These are phyloP conservation scores for Henicopernis longicauda DNA, from an alignment of 2,113 vertebrate genomes.

Conservation along the genomic window DNA sequence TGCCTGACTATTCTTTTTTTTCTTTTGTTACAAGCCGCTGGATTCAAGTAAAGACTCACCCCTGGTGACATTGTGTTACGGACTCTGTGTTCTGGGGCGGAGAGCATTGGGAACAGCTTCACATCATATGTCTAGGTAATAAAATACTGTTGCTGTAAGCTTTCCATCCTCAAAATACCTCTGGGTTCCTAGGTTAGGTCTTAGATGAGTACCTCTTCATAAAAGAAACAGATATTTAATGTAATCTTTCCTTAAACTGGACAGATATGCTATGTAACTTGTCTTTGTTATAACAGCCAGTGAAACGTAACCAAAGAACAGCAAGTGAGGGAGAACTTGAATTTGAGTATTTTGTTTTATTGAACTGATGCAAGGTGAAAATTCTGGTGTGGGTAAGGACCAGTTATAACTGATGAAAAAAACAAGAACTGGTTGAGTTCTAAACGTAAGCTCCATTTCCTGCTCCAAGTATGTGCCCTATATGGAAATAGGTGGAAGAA, in stretches of 20 bases:
- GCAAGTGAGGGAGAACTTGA: neutral
- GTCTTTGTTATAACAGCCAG: neutral
- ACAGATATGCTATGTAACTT: neutral
- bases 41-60: conserved; percentile 91
- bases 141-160: neutral
- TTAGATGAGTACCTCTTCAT: neutral
- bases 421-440: neutral
- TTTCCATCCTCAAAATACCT: neutral
- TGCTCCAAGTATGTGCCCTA: neutral
- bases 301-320: neutral
- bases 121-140: conserved; percentile 98
- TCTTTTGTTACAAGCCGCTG: conserved; percentile 76
- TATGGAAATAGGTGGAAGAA: neutral
- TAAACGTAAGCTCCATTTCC: neutral
- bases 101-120: conserved; percentile 95
- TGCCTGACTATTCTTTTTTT: neutral
- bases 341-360: neutral
- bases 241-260: neutral
- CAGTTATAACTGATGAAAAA: neutral
- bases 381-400: neutral
- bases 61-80: conserved; percentile 92
- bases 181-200: neutral
- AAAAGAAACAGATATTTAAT: neutral
- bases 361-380: neutral
- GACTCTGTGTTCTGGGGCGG: conserved; percentile 93